Base-by-base conservation (phyloP, 2,113 vertebrate genomes). In the Pedetes capensis region DNA sequence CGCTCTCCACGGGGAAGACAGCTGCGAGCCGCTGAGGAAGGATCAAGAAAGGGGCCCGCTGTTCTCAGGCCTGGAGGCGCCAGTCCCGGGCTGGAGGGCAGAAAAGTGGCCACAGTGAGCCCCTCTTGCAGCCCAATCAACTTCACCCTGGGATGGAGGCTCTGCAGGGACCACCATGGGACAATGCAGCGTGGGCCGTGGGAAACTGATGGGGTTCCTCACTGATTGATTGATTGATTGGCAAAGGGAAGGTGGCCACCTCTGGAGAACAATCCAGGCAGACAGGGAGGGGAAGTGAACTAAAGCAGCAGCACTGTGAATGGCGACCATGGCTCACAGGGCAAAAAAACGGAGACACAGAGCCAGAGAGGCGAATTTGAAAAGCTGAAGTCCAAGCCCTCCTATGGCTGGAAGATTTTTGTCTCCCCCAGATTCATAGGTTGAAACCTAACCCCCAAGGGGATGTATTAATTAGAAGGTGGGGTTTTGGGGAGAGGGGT, bases 391-490 rank as follows among this genome's bases (percentile, higher is more conserved):
- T 6, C 27, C 63, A 29, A 29, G 12, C 5, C 61, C 81, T 2
- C 6, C 34, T 5, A 6, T 1, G 47, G 47, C 16, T n/a, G 27
- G 63, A 5, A 6, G 6, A 23, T 2, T 18, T 1, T 1, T 7
- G 10, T n/a, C n/a, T n/a, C n/a, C n/a, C n/a, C n/a, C n/a, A n/a
- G n/a, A n/a, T n/a, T n/a, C n/a, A n/a, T n/a, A n/a, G n/a, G n/a
- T 34, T 20, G 79, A 12, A 47, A 61, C 9, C 57, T 3, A 32
- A 12, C 27, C 47, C 55, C 79, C 10, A 18, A 63, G 29, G 39
- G 22, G 39, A 23, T 9, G 5, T 44, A 29, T 22, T 32, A 44
- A 27, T 10, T 10, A 14, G 51, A 10, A 32, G 39, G 39, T 3
- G 55, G 37, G 27, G 55, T 4, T 18, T 6, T 16, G 9, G n/a